Conservation (phyloP, 2,888 invertebrate genomes). For the Ischnura elegans region DNA sequence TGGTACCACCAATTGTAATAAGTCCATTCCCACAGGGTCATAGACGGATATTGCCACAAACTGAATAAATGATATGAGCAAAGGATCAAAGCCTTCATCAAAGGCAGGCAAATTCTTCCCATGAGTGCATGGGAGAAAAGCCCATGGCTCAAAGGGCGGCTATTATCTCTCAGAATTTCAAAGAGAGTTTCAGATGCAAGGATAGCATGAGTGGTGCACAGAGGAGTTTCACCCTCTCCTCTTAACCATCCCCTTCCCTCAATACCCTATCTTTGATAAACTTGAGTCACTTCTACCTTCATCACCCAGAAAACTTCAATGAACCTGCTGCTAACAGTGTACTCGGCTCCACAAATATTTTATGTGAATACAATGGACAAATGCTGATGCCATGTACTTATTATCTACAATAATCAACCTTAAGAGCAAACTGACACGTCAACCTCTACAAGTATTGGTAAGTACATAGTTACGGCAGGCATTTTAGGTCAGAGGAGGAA, state of each 20-base stretch:
- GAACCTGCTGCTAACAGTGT: neutral
- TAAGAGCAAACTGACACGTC: conserved; percentile 37
- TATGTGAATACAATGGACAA: neutral
- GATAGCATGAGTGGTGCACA: neutral
- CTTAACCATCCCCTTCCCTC: neutral
- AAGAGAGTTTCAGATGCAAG: neutral
- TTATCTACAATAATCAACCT: conserved; percentile 40
- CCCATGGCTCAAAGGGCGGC: neutral
- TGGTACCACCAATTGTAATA: neutral
- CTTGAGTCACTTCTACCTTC: neutral
- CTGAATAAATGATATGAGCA: neutral
- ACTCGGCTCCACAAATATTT: neutral
- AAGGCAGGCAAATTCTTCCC: neutral
- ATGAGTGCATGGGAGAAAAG: neutral
- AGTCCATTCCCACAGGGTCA: neutral
- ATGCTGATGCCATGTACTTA: conserved; percentile 24
- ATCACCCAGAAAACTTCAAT: neutral
- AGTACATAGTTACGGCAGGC: conserved; percentile 1
- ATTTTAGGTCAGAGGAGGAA: neutral
- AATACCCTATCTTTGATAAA: neutral
- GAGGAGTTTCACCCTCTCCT: neutral
- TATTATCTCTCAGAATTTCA: neutral
- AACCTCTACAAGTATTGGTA: conserved; percentile 27
- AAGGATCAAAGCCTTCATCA: neutral
- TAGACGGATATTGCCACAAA: neutral